These are phyloP conservation scores for Lindbergichthys nudifrons DNA, from an alignment of 2,797 vertebrate genomes.

Conservation along the genomic window DNA sequence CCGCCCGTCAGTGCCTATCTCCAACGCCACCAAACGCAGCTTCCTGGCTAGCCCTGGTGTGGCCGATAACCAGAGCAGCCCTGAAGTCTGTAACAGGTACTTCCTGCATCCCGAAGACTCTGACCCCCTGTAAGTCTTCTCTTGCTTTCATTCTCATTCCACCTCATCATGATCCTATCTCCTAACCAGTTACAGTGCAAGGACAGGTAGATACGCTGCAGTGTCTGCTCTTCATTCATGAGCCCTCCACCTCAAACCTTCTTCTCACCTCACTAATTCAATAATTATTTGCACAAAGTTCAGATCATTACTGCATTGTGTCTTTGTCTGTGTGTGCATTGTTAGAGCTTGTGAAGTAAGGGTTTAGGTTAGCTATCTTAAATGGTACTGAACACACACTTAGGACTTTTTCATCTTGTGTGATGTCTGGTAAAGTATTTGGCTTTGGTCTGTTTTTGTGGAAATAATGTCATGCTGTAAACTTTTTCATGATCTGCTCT, in stretches of 20 bases:
- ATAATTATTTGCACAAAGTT: background rate
- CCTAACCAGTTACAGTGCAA: conserved; percentile 45
- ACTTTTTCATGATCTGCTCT: background rate
- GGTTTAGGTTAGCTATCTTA: background rate
- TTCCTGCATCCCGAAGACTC: conserved; percentile 91
- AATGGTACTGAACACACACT: background rate
- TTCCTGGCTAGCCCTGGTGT: conserved; percentile 89
- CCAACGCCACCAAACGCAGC: conserved; percentile 97
- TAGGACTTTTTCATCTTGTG: background rate
- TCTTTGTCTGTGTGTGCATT: conserved; percentile 8
- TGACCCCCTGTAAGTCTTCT: conserved; percentile 87
- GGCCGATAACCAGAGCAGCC: conserved; percentile 82
- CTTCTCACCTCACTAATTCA: background rate
- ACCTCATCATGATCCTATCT: conserved; percentile 40
- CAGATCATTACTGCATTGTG: background rate
- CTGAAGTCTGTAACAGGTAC: conserved; percentile 90
- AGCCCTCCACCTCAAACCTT: too few relatives aligned
- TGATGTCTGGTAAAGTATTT: conserved; percentile 2
- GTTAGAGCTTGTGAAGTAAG: background rate
- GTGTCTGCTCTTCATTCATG: conserved; percentile 18
- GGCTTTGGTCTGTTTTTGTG: background rate
- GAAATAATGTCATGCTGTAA: background rate
- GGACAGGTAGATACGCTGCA: conserved; percentile 30
- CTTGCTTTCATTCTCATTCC: conserved; percentile 57
- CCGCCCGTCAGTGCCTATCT: conserved; percentile 93